Base-by-base conservation (phyloP, 1,140 invertebrate species). In the Eufriesea mexicana region DNA sequence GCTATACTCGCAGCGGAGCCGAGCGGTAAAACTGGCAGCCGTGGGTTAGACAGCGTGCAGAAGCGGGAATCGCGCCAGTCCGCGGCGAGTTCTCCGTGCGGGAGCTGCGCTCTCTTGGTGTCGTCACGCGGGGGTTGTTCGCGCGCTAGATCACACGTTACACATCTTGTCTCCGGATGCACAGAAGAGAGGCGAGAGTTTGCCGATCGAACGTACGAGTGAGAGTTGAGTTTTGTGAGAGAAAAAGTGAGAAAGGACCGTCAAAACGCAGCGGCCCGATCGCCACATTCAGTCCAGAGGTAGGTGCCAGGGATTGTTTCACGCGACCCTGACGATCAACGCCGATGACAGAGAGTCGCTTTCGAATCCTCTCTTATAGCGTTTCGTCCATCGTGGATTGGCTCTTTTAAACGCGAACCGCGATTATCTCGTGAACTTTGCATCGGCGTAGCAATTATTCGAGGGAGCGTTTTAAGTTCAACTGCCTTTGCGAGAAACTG, bases 101-200 rank as follows among this genome's bases (percentile, higher is more conserved):
- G 75, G 79, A 89, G 88, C 74, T 88, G 85, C 75, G 86, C 79
- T 89, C 83, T 88, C 84, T 88, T 89, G 83, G 85, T 86, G 84
- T 64, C 25, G 47, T 88, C 67, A 14, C n/a, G n/a, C 45, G 64
- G 66, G 81, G 81, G 74, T 82, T 62, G 81, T 55, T 55, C 16
- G n/a, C 20, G 54, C 45, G 49, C 1, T 61, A 9, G 28, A 45
- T 45, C n/a, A 16, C 8, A 51, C 16, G n/a, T 35, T 6, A 25
- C 28, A 66, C 47, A 6, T 62, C 57, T 47, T 42, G 18, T 71
- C 68, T 79, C 77, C 64, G 25, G 67, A 80, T 77, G 76, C 79
- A 80, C 86, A 83, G 84, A 89, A 70, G 86, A 89, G 84, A 1
- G 80, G 66, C 86, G 75, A 88, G 14, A 88, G 61, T 68, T 42